Evolutionary conservation across 1,140 invertebrate genomes (phyloP), one percentile per base, ranked within the genome.

Genomic region (Penaeus chinensis): DNA sequence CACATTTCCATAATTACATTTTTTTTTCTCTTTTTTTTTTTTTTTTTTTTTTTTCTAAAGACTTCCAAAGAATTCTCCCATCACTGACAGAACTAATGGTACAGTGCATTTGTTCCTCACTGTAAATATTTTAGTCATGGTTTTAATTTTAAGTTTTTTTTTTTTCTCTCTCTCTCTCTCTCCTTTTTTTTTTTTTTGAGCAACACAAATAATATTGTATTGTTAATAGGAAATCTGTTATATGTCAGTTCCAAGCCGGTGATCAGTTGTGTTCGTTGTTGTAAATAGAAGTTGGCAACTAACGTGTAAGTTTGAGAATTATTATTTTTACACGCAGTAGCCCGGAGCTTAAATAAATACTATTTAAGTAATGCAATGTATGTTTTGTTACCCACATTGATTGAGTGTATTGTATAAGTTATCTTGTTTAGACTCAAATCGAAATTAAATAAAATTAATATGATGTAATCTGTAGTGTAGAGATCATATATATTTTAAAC

Each of bases 261-360:
- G 71, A 78, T 81, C 37, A 60, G 24, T 63, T 78, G 20, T 74
- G 22, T 84, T 76, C 74, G 66, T 66, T 69, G 13, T 88, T 88
- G 87, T 88, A 88, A 61, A 88, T 88, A 88, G 77, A 79, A 74
- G 77, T 71, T 69, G 87, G 87, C 87, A 84, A 88, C 87, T 88
- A 88, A 88, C 87, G 87, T 81, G 82, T 88, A 88, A 88, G 87
- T 84, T 80, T 88, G 87, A 88, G 82, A 88, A 84, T 88, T 84
- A 88, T 84, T 88, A 88, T 88, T 88, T 88, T 88, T 88, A 88
- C 87, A 88, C 82, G 82, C 87, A 84, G 87, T 84, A 88, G 71
- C 66, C 74, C 80, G 42, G 77, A 84, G 87, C 87, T 84, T 88
- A 84, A 88, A 88, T 88, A 88, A 88, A 88, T 87, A 88, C 77